These are phyloP conservation scores for Linnaemya vulpina DNA, from an alignment of 2,888 invertebrate species.

Conservation along the genomic window DNA sequence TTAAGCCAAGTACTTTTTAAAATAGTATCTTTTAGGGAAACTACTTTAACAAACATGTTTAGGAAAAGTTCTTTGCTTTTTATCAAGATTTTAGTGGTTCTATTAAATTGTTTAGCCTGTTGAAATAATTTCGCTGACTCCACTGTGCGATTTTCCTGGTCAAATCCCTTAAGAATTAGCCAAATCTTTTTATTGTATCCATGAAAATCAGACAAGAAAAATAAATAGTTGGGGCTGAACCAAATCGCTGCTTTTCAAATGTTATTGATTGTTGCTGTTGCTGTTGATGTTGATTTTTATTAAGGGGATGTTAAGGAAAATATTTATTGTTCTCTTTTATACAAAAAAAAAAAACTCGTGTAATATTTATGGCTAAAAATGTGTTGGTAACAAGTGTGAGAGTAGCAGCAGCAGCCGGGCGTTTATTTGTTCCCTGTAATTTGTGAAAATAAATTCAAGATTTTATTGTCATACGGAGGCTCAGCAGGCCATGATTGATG, in stretches of 20 bases:
- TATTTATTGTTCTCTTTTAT: slow-evolving; percentile 1
- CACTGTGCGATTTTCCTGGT: not conserved
- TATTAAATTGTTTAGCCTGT: too few relatives aligned
- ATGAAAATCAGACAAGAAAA: not conserved
- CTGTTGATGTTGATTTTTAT: not conserved
- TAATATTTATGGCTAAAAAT: not conserved
- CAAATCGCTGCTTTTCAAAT: slow-evolving; percentile 8
- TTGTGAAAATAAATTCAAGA: slow-evolving; percentile 24
- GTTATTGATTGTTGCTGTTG: slow-evolving; percentile 29
- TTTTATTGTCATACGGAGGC: slow-evolving; percentile 18
- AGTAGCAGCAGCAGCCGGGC: not conserved
- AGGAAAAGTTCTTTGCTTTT: too few relatives aligned
- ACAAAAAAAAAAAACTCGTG: not conserved
- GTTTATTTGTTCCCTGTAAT: slow-evolving; percentile 25
- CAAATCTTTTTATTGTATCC: not conserved
- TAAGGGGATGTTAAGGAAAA: not conserved
- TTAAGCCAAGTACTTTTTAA: not conserved
- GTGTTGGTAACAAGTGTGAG: not conserved
- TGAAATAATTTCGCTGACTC: not conserved
- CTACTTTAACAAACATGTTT: too few relatives aligned
- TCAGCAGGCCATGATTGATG: slow-evolving; percentile 12
- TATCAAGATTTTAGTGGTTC: too few relatives aligned
- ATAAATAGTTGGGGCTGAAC: not conserved
- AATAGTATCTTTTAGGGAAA: too few relatives aligned
- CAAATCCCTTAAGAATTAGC: not conserved